Base-by-base conservation (phyloP, 2,888 invertebrate species). In the Eupithecia vulgata region DNA sequence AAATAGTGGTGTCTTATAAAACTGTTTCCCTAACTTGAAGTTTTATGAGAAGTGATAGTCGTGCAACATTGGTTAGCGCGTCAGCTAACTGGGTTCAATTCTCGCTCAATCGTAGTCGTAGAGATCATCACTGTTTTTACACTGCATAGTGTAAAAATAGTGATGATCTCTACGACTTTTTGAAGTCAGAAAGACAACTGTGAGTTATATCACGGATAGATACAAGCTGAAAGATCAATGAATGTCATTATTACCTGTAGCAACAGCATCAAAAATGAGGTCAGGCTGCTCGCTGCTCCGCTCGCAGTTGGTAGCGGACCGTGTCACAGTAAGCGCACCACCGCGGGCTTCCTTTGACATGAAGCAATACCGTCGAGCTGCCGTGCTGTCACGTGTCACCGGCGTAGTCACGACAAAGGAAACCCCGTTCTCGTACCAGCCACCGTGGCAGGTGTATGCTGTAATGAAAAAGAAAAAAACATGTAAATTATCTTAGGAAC, bases 361-460 rank as follows among this genome's bases (percentile, higher is more conserved):
- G 92, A 97, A 97, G 92, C 97, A 97, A 91, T 96, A 96, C 79
- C 97, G 95, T 64, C 96, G 94, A 68, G 96, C 95, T n/a, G 96
- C 96, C 76, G 95, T 95, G 73, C 96, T 95, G 84, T 96, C 95
- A 71, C 96, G 95, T 75, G 96, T 95, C 82, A 96, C 91, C 34
- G 97, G 97, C 69, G 97, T 97, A 72, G 97, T 96, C 88, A 98
- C 97, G 81, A 98, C 96, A 91, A 97, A 98, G 87, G 97, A 97
- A 71, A 97, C 97, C 79, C 97, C 97, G 87, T 97, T 97, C 89
- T 98, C 98, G 84, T 97, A 96, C 98, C 98, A 98, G 65, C 97
- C 96, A 68, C 98, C 98, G 90, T 98, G 98, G 89, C 98, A 98
- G 59, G 97, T 97, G 94, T 98, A 98, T 75, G 97, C 98, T 98